Base-by-base conservation (phyloP, 2,113 vertebrate genomes). In the Ailuropoda melanoleuca region DNA sequence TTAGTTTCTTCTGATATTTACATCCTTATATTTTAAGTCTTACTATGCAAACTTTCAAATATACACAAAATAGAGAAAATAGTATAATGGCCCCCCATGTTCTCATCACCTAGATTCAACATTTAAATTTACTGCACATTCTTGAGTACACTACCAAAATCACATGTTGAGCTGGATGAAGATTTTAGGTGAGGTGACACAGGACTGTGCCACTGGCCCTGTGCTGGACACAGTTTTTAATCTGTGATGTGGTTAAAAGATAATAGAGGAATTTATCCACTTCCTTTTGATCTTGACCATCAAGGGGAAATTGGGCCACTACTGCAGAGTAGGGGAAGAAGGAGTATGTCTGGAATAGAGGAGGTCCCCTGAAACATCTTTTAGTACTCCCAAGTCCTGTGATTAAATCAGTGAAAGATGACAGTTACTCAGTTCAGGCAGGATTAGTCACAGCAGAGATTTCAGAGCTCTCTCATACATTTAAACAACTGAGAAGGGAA, bases 21-120 rank as follows among this genome's bases (percentile, higher is more conserved):
- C 5, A 43, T 75, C 23, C 60, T 66, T 77, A n/a, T 58, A 77
- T 95, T 88, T 85, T 60, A 46, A 87, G 29, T 93, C 11, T 88
- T 90, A 55, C 13, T 96, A 23, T 53, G 7, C 93, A 72, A 53
- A 91, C 43, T 97, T 95, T 68, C 56, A 96, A n/a, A 72, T 55
- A 50, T 53, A 34, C 2, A 9, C 34, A 92, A 86, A 85, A 77
- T 50, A 96, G 62, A 74, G 56, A 91, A 88, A 95, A 60, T 75
- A 62, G 48, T 88, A 37, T 55, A 64, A 77, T 82, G 50, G 70
- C 5, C 15, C 4, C 18, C 18, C 4, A 0, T 66, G n/a, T 66
- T 86, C 19, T 18, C 6, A 70, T 92, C 56, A 62, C 13, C 3
- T 11, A 68, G 43, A 37, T 46, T 93, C 11, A 72, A 14, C 11